Percentiles rank a stretch among this genome's conserved stretches.
Evolutionary conservation across 2,888 invertebrate genomes (phyloP).

Genomic region (Eurois occulta): DNA sequence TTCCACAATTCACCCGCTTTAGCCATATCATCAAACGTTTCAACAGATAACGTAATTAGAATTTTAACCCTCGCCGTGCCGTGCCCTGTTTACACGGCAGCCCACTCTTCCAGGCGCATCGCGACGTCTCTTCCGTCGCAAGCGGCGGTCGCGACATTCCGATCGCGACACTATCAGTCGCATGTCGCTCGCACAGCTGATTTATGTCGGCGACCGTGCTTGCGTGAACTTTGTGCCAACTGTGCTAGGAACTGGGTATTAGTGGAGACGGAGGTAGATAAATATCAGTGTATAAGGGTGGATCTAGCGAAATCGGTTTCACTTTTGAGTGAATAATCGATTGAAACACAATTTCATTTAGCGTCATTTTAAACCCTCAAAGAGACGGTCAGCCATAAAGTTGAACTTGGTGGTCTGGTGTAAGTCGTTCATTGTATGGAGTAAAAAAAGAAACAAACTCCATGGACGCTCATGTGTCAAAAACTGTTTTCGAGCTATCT

Average conservation of each 20-base stretch:
- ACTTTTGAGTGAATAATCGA: conserved; percentile 16
- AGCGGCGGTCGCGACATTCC: conserved; percentile 74
- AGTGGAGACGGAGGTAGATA: conserved; percentile 33
- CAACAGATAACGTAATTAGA: conserved; percentile 28
- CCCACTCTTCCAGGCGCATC: conserved; percentile 57
- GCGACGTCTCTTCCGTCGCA: conserved; percentile 74
- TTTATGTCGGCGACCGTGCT: conserved; percentile 72
- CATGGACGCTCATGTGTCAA: not conserved
- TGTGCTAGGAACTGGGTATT: conserved; percentile 43
- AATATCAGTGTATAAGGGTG: conserved; percentile 28
- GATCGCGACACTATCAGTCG: conserved; percentile 80
- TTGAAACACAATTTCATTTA: not conserved
- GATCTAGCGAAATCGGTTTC: conserved; percentile 14
- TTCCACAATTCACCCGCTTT: not conserved
- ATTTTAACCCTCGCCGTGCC: conserved; percentile 21
- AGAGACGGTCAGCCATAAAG: not conserved
- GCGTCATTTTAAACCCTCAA: not conserved
- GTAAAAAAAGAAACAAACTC: not conserved
- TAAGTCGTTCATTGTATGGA: not conserved
- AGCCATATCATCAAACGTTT: conserved; percentile 1
- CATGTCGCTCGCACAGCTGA: conserved; percentile 80
- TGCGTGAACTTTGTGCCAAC: conserved; percentile 61
- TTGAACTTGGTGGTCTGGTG: not conserved
- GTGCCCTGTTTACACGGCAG: conserved; percentile 49
- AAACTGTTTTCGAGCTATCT: not conserved